Conservation (phyloP, 2,888 invertebrate species). For the Asteroscopus sphinx region DNA sequence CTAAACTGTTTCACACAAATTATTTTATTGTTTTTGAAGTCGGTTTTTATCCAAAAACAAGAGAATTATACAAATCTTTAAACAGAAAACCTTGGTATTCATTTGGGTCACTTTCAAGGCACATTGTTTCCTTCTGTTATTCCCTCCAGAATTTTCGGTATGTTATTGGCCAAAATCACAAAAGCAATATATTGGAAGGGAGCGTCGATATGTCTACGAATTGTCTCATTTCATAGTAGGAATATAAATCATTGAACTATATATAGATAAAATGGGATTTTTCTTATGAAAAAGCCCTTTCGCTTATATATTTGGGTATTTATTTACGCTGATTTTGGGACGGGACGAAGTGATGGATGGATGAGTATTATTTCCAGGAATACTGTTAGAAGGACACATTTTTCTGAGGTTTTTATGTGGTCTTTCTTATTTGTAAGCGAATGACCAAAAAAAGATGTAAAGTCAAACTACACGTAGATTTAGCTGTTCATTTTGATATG, state of each 20-base stretch:
- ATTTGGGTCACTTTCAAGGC: slow-evolving; percentile 10
- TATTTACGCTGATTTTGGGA: slow-evolving; percentile 25
- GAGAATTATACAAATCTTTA: too few species aligned
- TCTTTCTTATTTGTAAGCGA: background rate
- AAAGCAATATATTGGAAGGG: slow-evolving; percentile 42
- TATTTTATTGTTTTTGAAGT: too few species aligned
- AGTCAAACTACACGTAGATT: too few species aligned
- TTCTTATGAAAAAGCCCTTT: slow-evolving; percentile 16
- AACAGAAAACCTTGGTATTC: too few species aligned
- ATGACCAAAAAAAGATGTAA: too few species aligned
- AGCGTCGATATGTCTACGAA: slow-evolving; percentile 45
- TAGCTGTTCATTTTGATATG: too few species aligned
- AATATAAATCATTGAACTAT: slow-evolving; percentile 46
- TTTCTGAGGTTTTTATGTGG: background rate
- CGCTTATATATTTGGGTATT: slow-evolving; percentile 20
- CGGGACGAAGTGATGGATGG: slow-evolving; percentile 1
- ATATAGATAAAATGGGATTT: slow-evolving; percentile 12
- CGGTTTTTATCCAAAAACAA: too few species aligned
- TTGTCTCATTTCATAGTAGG: slow-evolving; percentile 39
- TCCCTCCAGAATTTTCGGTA: slow-evolving; percentile 26
- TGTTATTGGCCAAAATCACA: slow-evolving; percentile 37
- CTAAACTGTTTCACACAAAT: too few species aligned
- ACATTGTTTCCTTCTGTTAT: slow-evolving; percentile 27
- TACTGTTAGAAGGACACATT: background rate
- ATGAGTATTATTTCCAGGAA: background rate